Evolutionary conservation across 2,113 vertebrate species (phyloP).

Genomic region (Eudorcas thomsonii): DNA sequence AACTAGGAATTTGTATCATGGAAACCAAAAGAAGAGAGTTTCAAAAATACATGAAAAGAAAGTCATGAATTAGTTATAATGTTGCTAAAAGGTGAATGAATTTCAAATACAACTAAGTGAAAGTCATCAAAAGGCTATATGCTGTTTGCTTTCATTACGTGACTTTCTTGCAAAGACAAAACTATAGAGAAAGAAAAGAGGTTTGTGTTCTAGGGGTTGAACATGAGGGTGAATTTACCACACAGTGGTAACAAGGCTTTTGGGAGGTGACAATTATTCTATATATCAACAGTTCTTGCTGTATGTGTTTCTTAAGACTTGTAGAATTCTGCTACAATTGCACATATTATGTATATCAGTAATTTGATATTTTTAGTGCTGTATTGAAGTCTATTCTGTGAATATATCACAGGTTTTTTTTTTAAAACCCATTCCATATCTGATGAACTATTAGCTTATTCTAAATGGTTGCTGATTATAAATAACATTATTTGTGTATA

Average conservation of each 20-base stretch:
- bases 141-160: not conserved
- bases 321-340: not conserved
- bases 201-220: not conserved
- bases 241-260: not conserved
- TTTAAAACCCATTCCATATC: not conserved
- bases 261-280: not conserved
- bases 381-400: not conserved
- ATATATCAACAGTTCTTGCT: not conserved
- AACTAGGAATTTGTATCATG: not conserved
- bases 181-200: not conserved
- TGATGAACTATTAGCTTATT: not conserved
- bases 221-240: not conserved
- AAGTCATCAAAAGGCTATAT: not conserved
- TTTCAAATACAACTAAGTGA: not conserved
- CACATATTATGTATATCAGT: not conserved
- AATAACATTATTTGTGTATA: not conserved
- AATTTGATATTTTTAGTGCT: not conserved
- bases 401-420: not conserved
- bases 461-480: not conserved
- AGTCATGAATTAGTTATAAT: not conserved
- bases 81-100: not conserved
- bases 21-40: not conserved
- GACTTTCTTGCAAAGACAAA: not conserved
- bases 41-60: not conserved
- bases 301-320: not conserved